A percentile compares a stretch with the other conserved stretches of the same genome.
These are phyloP conservation scores for mouse (Mus musculus) DNA, from an alignment of 2,113 vertebrate genomes.

Conservation along the genomic window DNA sequence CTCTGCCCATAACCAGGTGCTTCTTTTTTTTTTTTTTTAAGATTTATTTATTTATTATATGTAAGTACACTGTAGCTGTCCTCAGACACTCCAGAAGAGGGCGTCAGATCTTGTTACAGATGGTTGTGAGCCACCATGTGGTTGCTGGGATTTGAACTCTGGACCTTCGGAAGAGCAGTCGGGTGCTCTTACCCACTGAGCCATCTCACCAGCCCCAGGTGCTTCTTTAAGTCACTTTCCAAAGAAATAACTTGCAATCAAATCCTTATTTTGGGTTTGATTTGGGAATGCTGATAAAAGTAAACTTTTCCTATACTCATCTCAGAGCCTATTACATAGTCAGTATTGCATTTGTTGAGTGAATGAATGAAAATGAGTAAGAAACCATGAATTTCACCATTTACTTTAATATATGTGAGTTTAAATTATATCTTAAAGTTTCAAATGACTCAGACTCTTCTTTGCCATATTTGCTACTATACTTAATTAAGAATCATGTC, in stretches of 20 bases:
- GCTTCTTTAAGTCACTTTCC: neutral
- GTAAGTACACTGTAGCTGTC: too few species aligned
- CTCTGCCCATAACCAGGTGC: too few species aligned
- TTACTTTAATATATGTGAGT: constrained; percentile 30
- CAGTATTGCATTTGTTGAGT: neutral
- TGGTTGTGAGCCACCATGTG: too few species aligned
- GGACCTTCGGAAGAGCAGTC: too few species aligned
- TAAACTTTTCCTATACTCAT: neutral
- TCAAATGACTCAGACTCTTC: constrained; percentile 25
- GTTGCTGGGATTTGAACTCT: too few species aligned
- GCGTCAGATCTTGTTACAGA: too few species aligned
- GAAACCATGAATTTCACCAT: neutral
- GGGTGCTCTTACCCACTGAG: too few species aligned
- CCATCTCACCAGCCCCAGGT: too few species aligned
- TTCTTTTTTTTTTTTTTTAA: too few species aligned
- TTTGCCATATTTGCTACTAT: constrained; percentile 11
- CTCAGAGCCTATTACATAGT: neutral
- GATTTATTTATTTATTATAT: too few species aligned
- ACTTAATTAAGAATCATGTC: constrained; percentile 41
- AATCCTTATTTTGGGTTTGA: neutral
- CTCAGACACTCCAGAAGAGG: too few species aligned
- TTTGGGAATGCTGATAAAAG: neutral
- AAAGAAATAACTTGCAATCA: neutral
- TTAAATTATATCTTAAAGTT: constrained; percentile 44
- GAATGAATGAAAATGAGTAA: neutral